Conservation (phyloP, 92 coral and sea anemone species). For the Epizoanthus fatuus region DNA sequence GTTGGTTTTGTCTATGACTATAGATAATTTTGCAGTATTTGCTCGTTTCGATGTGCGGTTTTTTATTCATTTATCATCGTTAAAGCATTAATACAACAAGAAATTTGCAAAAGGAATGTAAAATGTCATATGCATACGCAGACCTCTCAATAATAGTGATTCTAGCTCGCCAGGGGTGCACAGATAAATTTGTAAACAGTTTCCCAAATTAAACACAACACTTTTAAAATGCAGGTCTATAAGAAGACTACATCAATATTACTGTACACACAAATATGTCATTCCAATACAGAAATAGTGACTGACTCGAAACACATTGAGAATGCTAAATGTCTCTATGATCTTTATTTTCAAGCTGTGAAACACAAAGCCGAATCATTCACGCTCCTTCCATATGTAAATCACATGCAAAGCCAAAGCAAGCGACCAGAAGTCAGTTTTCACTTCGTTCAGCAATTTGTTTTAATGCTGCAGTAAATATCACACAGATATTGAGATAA, state of each 20-base stretch:
- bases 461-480: not conserved
- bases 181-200: not conserved
- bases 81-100: not conserved
- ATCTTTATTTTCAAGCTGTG: constrained; percentile 31
- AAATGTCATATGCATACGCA: constrained; percentile 8
- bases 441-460: not conserved
- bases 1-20: not conserved
- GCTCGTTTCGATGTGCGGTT: not conserved
- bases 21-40: not conserved
- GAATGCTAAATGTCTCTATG: not conserved
- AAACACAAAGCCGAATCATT: not conserved
- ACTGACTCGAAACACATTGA: not conserved
- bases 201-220: not conserved
- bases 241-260: constrained; percentile 1
- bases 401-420: constrained; percentile 25
- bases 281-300: constrained; percentile 14
- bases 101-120: not conserved
- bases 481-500: not conserved
- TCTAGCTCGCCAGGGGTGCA: not conserved
- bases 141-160: constrained; percentile 5
- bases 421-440: constrained; percentile 43
- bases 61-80: not conserved
- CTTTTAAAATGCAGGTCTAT: not conserved
- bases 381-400: too few species aligned
- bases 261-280: constrained; percentile 1